Conservation (phyloP, 2,888 invertebrate genomes). For the Hydroisotoma schaefferi region DNA sequence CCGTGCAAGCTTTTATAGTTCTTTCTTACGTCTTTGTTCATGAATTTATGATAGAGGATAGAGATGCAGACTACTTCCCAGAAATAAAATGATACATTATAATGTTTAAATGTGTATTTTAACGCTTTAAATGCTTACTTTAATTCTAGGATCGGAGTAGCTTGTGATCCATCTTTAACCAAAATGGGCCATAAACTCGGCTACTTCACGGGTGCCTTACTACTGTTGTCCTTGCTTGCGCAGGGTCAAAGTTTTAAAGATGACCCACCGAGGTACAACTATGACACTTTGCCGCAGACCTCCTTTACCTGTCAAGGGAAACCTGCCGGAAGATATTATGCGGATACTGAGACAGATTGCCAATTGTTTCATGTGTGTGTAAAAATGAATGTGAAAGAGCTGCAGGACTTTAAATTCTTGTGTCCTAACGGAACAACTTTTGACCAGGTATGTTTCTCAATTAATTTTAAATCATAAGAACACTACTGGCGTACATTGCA, state of each 20-base stretch:
- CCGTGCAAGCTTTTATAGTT: neutral
- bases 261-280: constrained; percentile 40
- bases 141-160: neutral
- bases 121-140: too few relatives aligned
- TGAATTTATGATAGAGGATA: neutral
- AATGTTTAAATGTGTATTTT: neutral
- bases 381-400: constrained; percentile 40
- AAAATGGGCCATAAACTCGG: neutral
- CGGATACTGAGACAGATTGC: constrained; percentile 47
- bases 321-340: constrained; percentile 45
- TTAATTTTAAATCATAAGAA: neutral
- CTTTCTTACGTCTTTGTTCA: neutral
- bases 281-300: constrained; percentile 42
- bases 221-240: neutral
- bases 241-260: constrained; percentile 27
- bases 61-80: neutral
- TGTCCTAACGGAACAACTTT: constrained; percentile 48
- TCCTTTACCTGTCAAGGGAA: constrained; percentile 44
- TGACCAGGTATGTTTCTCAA: constrained; percentile 41
- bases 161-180: neutral
- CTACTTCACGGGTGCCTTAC: neutral
- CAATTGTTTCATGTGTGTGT: constrained; percentile 48
- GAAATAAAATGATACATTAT: neutral
- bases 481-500: neutral
- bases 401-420: constrained; percentile 44